Conservation (phyloP, 37 sponge, comb jelly and placozoan genomes). For the Ephydatia muelleri region DNA sequence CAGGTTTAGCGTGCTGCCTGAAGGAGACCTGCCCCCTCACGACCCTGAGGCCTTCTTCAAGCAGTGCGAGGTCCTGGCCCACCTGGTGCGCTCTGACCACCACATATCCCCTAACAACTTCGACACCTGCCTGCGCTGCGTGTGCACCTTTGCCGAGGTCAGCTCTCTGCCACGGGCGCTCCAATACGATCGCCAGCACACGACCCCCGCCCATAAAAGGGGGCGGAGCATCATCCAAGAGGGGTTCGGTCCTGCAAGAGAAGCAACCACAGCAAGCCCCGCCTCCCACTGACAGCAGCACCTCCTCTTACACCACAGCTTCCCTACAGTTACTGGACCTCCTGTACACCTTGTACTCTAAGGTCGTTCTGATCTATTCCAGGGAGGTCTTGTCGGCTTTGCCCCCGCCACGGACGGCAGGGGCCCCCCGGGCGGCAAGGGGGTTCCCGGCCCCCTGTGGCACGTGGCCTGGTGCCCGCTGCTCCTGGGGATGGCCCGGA, state of each 20-base stretch:
- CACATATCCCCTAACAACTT: constrained; percentile 57
- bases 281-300: background rate
- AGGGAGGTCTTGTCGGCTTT: too few species aligned
- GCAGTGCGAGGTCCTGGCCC: constrained; percentile 44
- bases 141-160: constrained; percentile 62
- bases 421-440: too few species aligned
- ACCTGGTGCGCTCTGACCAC: constrained; percentile 35
- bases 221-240: constrained; percentile 4
- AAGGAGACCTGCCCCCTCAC: constrained; percentile 19
- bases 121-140: constrained; percentile 45
- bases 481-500: constrained; percentile 86
- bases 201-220: background rate
- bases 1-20: constrained; percentile 37
- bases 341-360: constrained; percentile 74
- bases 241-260: background rate
- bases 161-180: constrained; percentile 28
- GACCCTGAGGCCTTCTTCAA: constrained; percentile 58
- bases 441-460: constrained; percentile 62
- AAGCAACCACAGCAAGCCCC: background rate
- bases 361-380: too few species aligned
- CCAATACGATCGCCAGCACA: constrained; percentile 36
- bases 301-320: constrained; percentile 29
- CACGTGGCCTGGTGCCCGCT: constrained; percentile 85
- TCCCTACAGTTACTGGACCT: constrained; percentile 80
- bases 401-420: too few species aligned